Evolutionary conservation across 2,797 vertebrate species (phyloP), one percentile per base, ranked within the genome.

Genomic region (Taeniopygia guttata): DNA sequence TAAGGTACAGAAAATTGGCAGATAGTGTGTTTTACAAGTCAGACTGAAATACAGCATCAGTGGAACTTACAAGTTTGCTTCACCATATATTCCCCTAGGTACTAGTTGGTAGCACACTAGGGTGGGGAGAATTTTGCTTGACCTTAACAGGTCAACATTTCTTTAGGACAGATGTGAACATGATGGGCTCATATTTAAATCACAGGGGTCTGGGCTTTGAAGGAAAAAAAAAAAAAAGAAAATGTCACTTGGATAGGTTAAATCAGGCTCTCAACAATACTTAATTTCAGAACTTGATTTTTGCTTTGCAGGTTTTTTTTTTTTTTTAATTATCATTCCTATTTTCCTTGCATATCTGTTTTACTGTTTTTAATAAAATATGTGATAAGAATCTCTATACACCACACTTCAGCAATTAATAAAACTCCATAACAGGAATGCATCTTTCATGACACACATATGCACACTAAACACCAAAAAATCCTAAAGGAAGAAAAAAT

Each of bases 1-100:
- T 68, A 90, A 95, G 73, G 76, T 38, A 72, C 29, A 88, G 49
- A 87, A 82, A 93, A 95, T 16, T 34, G 48, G 15, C 48, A 75
- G 40, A 16, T 8, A 88, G 59, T 0, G 3, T 43, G 82, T 69
- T 92, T 87, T 87, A 45, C 30, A 73, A 90, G 52, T 40, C 75
- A 84, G 93, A 48, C 40, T 73, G 84, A 75, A 90, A 93, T 19
- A 87, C 6, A 63, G n/a, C 63, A 76, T 23, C 63, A 49, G 13
- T 38, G 42, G 27, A 89, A 95, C 15, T 48, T 19, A 25, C 0
- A 3, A 23, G 46, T 60, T 69, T 74, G 51, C 62, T 64, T 89
- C 26, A 68, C 19, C 38, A 51, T 17, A n/a, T 6, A 62, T 13
- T 36, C 5, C 11, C 29, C 59, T 30, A 22, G 20, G 18, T 51